Conservation (phyloP, 2,888 invertebrate species). For the Blera fallax region DNA sequence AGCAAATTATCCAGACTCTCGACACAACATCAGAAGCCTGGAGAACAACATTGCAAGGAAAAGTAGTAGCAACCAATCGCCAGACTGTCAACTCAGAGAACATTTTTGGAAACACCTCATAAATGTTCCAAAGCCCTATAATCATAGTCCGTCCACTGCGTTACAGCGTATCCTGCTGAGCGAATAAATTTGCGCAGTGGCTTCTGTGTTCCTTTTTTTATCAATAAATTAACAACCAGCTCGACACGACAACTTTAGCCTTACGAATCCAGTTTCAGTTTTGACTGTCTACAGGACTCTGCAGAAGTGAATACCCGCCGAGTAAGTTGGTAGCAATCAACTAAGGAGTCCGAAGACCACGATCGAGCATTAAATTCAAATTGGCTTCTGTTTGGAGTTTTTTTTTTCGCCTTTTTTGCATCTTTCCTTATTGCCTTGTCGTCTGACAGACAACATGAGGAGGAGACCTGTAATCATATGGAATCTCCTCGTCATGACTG, state of each 20-base stretch:
- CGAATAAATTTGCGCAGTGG: conserved; percentile 61
- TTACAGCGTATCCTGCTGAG: conserved; percentile 26
- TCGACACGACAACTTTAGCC: conserved; percentile 56
- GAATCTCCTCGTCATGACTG: conserved; percentile 60
- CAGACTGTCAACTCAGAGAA: conserved; percentile 56
- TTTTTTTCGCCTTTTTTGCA: background rate
- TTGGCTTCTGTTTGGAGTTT: conserved; percentile 60
- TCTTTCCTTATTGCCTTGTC: background rate
- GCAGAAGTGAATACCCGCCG: conserved; percentile 32
- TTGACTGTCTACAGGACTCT: conserved; percentile 51
- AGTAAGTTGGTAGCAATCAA: conserved; percentile 58
- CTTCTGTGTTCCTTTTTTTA: conserved; percentile 13
- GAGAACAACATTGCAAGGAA: background rate
- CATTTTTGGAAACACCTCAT: conserved; percentile 70
- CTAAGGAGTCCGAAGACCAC: conserved; percentile 32
- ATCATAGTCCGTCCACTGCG: conserved; percentile 18
- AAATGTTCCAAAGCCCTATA: conserved; percentile 39
- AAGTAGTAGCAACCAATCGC: conserved; percentile 44
- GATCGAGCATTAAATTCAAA: conserved; percentile 65
- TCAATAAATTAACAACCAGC: conserved; percentile 68
- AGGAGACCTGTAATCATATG: conserved; percentile 52
- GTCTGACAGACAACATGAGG: conserved; percentile 8
- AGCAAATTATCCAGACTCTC: conserved; percentile 37
- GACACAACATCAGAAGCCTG: background rate
- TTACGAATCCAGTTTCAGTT: conserved; percentile 56